A percentile compares a stretch with the other conserved stretches of the same genome.
Conservation (phyloP, 1,140 invertebrate species). For the Carcinoscorpius rotundicauda region DNA sequence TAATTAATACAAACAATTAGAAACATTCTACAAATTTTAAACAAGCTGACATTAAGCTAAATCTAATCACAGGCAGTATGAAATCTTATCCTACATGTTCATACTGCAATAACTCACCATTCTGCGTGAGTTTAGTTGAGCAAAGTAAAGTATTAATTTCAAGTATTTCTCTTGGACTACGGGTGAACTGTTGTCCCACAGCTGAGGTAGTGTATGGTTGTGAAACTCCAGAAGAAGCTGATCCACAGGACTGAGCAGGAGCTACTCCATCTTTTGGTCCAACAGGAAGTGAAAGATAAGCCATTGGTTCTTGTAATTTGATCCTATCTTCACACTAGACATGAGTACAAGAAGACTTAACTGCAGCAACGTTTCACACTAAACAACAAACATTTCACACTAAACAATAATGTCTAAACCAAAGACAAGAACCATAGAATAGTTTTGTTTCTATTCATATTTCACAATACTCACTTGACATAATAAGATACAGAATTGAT, state of each 20-base stretch:
- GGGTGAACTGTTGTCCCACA: constrained; percentile 46
- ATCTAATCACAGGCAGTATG: no score
- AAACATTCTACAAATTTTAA: no score
- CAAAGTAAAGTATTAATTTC: constrained; percentile 69
- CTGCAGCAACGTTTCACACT: not conserved
- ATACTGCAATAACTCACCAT: constrained; percentile 44
- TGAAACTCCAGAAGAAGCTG: constrained; percentile 11
- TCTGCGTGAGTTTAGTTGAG: constrained; percentile 91
- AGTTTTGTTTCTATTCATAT: no score
- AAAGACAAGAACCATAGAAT: no score
- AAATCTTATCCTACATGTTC: no score
- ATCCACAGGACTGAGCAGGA: not conserved
- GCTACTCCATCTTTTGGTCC: constrained; percentile 36
- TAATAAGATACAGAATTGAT: no score
- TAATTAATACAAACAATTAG: no score
- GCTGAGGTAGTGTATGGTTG: constrained; percentile 29
- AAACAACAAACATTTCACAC: not conserved
- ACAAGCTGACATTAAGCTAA: no score
- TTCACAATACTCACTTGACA: no score
- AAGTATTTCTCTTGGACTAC: constrained; percentile 73
- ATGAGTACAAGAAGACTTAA: not conserved
- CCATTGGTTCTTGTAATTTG: constrained; percentile 53
- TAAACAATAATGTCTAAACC: not conserved
- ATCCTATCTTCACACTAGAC: constrained; percentile 49
- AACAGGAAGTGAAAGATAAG: constrained; percentile 59